These are phyloP conservation scores for Callyntrura sp. DNA, from an alignment of 2,888 invertebrate species.

Conservation along the genomic window DNA sequence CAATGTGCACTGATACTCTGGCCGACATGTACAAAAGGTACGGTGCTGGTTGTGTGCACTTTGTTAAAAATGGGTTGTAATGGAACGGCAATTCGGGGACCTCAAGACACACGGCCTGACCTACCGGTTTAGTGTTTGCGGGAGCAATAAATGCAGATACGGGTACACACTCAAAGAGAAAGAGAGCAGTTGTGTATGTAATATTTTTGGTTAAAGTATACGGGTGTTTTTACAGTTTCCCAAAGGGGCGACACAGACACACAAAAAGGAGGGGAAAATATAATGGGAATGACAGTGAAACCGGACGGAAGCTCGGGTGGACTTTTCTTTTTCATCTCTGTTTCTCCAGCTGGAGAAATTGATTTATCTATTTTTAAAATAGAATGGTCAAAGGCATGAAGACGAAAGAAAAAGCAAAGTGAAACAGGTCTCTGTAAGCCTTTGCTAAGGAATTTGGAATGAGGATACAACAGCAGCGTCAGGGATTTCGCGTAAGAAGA, in stretches of 20 bases:
- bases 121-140: no score
- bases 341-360: constrained; percentile 57
- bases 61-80: no score
- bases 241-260: constrained; percentile 12
- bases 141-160: no score
- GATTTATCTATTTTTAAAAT: constrained; percentile 75
- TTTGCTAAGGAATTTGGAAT: no score
- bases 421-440: constrained; percentile 4
- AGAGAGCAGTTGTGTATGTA: neutral
- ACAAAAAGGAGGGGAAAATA: neutral
- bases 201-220: neutral
- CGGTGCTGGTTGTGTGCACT: no score
- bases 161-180: no score
- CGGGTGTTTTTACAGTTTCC: constrained; percentile 29
- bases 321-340: constrained; percentile 1
- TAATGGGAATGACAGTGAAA: neutral
- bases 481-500: neutral
- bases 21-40: no score
- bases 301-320: constrained; percentile 16
- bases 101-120: no score
- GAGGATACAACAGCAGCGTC: constrained; percentile 1
- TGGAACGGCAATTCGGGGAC: no score
- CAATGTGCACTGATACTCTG: neutral
- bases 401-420: constrained; percentile 30
- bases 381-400: constrained; percentile 42